Conservation (phyloP, 2,113 vertebrate species). For the Gnathonemus longibarbis region DNA sequence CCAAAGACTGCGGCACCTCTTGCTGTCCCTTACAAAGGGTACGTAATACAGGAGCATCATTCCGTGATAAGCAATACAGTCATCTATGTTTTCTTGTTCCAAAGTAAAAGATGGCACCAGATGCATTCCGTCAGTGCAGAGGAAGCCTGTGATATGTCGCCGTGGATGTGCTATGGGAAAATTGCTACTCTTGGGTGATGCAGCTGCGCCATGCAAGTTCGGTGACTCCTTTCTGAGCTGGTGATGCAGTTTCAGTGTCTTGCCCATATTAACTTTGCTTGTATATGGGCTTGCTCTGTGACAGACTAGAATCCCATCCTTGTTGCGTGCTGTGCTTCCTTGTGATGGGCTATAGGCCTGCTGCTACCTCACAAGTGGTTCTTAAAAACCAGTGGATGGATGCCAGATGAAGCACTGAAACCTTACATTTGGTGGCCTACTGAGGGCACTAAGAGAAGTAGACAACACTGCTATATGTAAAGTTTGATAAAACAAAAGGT, state of each 20-base stretch:
- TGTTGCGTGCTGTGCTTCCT: neutral
- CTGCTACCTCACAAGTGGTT: neutral
- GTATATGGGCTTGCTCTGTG: neutral
- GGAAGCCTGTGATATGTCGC: neutral
- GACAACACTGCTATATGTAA: neutral
- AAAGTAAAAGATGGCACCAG: neutral
- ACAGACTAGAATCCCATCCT: neutral
- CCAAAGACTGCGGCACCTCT: neutral
- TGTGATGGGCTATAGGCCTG: neutral
- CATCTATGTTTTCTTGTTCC: neutral
- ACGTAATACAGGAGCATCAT: neutral
- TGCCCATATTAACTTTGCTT: neutral
- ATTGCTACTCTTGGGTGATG: neutral
- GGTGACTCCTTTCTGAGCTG: neutral
- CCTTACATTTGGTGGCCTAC: neutral
- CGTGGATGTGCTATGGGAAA: neutral
- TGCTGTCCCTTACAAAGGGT: neutral
- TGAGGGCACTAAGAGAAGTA: neutral
- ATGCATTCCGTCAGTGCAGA: neutral
- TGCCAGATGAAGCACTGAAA: neutral
- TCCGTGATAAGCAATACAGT: neutral
- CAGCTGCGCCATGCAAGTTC: neutral
- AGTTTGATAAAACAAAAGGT: neutral
- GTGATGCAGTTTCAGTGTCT: neutral
- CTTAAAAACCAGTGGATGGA: neutral